A percentile compares a stretch with the other conserved stretches of the same genome.
Evolutionary conservation across 2,888 invertebrate genomes (phyloP).

Genomic region (Ophion ventricosus): DNA sequence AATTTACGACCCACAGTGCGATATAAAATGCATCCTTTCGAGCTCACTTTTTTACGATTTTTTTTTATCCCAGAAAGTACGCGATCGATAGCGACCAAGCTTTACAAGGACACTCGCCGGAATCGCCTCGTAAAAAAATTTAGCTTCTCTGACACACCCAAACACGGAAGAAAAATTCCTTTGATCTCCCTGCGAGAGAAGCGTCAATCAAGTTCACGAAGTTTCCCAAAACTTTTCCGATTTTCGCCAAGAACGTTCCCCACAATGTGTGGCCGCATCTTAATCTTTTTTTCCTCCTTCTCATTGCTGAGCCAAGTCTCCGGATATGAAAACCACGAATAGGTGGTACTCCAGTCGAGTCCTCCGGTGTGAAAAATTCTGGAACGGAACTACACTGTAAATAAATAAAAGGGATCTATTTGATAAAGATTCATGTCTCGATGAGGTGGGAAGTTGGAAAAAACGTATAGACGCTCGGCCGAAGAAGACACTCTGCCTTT

Average conservation of each 20-base stretch:
- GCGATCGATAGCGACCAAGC: background rate
- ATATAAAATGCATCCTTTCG: background rate
- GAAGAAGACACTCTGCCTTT: background rate
- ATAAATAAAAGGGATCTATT: background rate
- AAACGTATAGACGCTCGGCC: background rate
- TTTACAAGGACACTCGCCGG: background rate
- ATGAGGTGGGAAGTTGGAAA: background rate
- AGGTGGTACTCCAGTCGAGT: background rate
- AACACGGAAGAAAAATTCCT: background rate
- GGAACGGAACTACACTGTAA: background rate
- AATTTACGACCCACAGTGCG: background rate
- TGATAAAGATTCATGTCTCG: conserved; percentile 5
- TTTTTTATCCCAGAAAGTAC: background rate
- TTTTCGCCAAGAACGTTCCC: background rate
- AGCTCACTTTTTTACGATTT: background rate
- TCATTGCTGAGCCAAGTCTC: background rate
- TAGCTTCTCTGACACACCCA: background rate
- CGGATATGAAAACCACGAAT: background rate
- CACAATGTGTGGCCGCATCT: background rate
- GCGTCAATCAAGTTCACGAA: background rate
- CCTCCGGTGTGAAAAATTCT: background rate
- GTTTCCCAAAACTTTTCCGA: background rate
- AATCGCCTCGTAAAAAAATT: background rate
- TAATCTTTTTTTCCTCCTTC: conserved; percentile 4
- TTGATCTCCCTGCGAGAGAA: background rate